A percentile compares a stretch with the other conserved stretches of the same genome.
These are phyloP conservation scores for Phocoena sinus DNA, from an alignment of 2,113 vertebrate species.

Conservation along the genomic window DNA sequence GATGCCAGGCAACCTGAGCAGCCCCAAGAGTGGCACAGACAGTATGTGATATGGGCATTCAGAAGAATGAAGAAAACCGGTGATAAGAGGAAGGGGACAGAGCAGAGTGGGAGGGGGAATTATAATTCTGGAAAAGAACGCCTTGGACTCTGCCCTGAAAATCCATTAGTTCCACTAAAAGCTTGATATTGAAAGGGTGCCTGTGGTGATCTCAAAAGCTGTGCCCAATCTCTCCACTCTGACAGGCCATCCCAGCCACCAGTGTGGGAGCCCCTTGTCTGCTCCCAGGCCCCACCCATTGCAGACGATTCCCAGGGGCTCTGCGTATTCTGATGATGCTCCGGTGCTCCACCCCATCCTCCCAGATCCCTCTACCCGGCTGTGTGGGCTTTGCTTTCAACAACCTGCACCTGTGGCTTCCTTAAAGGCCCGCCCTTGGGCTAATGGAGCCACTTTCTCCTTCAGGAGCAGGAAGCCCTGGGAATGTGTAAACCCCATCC, in stretches of 20 bases:
- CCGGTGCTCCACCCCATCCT: rapidly evolving
- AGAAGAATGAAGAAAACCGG: neutral
- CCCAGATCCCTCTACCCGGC: neutral
- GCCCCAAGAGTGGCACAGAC: rapidly evolving
- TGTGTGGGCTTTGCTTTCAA: neutral
- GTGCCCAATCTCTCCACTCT: neutral
- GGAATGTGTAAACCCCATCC: neutral
- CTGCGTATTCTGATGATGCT: neutral
- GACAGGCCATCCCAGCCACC: neutral
- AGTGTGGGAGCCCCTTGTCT: neutral
- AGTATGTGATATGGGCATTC: neutral
- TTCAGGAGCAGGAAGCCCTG: neutral
- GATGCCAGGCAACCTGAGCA: neutral
- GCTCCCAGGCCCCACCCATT: neutral
- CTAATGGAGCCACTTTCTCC: neutral
- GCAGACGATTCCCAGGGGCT: neutral
- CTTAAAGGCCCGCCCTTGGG: neutral
- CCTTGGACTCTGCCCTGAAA: neutral
- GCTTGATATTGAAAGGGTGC: neutral
- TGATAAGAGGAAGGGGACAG: neutral
- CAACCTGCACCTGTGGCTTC: neutral
- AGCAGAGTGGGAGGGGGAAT: neutral
- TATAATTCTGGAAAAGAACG: neutral
- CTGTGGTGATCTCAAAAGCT: neutral
- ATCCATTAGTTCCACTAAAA: neutral